Base-by-base conservation (phyloP, 2,888 invertebrate genomes). In the Aporophyla lueneburgensis region DNA sequence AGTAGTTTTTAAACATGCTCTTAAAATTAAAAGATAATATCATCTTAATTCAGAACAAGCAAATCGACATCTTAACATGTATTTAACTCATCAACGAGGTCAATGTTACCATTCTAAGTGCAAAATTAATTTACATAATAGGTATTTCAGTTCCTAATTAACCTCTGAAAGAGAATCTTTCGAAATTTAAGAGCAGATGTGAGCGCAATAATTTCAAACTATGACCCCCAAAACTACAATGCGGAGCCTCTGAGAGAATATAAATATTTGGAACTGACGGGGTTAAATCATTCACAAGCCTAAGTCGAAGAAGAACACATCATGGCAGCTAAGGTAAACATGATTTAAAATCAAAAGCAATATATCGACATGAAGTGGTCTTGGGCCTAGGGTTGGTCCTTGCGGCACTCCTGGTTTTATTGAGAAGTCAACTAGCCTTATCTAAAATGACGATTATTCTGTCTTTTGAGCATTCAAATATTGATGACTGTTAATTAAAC, bases 301-400 rank as follows among this genome's bases (percentile, higher is more conserved):
- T 84, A 89, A 92, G 87, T 87, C 88, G 89, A 90, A 89, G 88
- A 88, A 86, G 86, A 89, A 87, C 90, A 89, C 87, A 89, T 78
- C 88, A 94, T 94, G 94, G 92, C 93, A 88, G 91, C 91, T 87
- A 94, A 94, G 94, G 94, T 94, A 93, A 91, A 81, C 66, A 70
- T 14, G 54, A 61, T 10, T 53, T 66, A 24, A 66, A 71, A 74
- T 72, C 51, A 51, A 61, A 24, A 33, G 5, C 5, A 71, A 56
- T n/a, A 16, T 27, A 27, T n/a, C 5, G 2, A 19, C 14, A 9
- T 43, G 4, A 4, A 53, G 14, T 33, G 5, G 0, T 2, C 27
- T 33, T 7, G 58, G 61, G 12, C 46, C 24, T 21, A 67, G 43
- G 10, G 5, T 67, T n/a, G 21, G 7, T 46, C 79, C 70, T 79